A percentile compares a stretch with the other conserved stretches of the same genome.
phyloP scores from a whole-genome alignment of 2,888 invertebrate genomes.

The Nomada lathburiana region DNA sequence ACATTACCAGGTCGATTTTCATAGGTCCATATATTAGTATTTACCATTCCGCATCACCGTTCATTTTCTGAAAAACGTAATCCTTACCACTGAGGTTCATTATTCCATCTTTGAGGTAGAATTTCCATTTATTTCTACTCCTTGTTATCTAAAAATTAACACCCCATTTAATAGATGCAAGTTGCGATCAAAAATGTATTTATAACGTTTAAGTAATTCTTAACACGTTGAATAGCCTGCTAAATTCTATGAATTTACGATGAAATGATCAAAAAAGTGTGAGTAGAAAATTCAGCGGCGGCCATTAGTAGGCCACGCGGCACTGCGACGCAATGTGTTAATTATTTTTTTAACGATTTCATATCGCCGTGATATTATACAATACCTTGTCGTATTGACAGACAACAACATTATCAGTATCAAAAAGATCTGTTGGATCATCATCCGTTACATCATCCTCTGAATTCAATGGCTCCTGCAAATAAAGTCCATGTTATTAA shows the following conservation, averaged over 20 bases:
- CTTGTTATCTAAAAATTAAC: slow-evolving; percentile 92
- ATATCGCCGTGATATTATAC: slow-evolving; percentile 14
- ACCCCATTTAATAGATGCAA: not conserved
- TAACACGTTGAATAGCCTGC: too few species aligned
- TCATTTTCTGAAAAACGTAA: slow-evolving; percentile 99
- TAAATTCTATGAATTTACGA: too few species aligned
- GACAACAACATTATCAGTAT: slow-evolving; percentile 99
- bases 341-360: not conserved
- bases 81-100: slow-evolving; percentile 99
- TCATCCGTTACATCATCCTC: slow-evolving; percentile 99
- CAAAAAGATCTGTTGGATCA: slow-evolving; percentile 97
- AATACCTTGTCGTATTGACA: slow-evolving; percentile 99
- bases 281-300: too few species aligned
- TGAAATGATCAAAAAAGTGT: too few species aligned
- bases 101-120: slow-evolving; percentile 99
- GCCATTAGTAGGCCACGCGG: too few species aligned
- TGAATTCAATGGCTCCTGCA: slow-evolving; percentile 96
- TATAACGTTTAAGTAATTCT: not conserved
- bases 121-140: slow-evolving; percentile 99
- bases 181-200: not conserved
- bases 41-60: slow-evolving; percentile 99
- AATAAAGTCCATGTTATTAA: slow-evolving; percentile 17
- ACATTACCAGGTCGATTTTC: slow-evolving; percentile 51
- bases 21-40: slow-evolving; percentile 50
- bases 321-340: not conserved